Percentiles rank a stretch among this genome's conserved stretches.
phyloP scores from a whole-genome alignment of 2,113 vertebrate genomes.

The Callionymus lyra region DNA sequence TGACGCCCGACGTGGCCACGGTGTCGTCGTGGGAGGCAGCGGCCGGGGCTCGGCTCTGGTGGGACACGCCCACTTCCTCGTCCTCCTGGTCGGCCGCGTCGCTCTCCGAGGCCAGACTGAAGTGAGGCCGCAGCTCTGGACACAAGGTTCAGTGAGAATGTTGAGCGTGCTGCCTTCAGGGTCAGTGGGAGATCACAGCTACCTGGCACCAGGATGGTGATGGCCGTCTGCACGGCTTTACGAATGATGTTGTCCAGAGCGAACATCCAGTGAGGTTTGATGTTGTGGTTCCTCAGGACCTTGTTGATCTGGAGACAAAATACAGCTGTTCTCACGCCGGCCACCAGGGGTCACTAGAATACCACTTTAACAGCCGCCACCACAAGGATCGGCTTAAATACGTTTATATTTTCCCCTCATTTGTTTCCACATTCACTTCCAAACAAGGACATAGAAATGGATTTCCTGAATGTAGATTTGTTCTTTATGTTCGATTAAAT shows the following conservation, averaged over 20 bases:
- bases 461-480: too few relatives aligned
- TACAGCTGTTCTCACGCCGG: background rate
- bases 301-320: slow-evolving; percentile 80
- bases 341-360: too few relatives aligned
- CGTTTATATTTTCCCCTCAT: too few relatives aligned
- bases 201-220: slow-evolving; percentile 97
- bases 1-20: slow-evolving; percentile 90
- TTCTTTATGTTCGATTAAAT: too few relatives aligned
- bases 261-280: slow-evolving; percentile 99
- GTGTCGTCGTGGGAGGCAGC: slow-evolving; percentile 76
- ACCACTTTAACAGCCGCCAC: too few relatives aligned
- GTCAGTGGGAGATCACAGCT: slow-evolving; percentile 5
- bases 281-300: slow-evolving; percentile 94
- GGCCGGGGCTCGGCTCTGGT: slow-evolving; percentile 64
- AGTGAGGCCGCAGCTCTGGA: slow-evolving; percentile 89
- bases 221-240: slow-evolving; percentile 95
- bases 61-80: slow-evolving; percentile 66
- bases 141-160: background rate
- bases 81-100: slow-evolving; percentile 89
- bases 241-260: slow-evolving; percentile 95
- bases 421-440: too few relatives aligned
- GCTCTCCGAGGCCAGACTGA: slow-evolving; percentile 92
- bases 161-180: background rate
- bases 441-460: too few relatives aligned
- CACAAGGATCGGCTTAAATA: too few relatives aligned